These are phyloP conservation scores for Xanthorhoe designata DNA, from an alignment of 2,888 invertebrate genomes.

Conservation along the genomic window DNA sequence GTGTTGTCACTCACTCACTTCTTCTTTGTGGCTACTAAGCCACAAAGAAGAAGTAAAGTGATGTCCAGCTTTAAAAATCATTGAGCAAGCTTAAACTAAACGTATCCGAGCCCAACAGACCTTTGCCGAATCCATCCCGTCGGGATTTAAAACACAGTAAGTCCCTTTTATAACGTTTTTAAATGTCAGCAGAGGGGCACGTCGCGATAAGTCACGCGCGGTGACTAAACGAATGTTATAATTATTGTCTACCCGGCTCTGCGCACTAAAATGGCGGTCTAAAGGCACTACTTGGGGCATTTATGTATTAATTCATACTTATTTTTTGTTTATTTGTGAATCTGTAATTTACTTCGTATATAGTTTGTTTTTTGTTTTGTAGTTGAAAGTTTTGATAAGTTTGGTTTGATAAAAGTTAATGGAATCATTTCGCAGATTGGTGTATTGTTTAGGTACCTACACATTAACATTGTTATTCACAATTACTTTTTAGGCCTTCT, in stretches of 20 bases:
- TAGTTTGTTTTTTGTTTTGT: not conserved
- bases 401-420: not conserved
- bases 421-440: no score
- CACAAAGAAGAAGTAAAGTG: no score
- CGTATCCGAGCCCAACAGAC: no score
- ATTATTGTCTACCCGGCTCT: conserved; percentile 21
- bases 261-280: conserved; percentile 13
- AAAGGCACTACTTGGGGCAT: conserved; percentile 12
- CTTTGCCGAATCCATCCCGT: no score
- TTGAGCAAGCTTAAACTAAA: no score
- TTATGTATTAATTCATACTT: conserved; percentile 17
- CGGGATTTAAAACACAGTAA: not conserved
- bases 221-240: conserved; percentile 29
- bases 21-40: no score
- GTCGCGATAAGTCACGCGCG: conserved; percentile 35
- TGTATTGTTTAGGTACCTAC: no score
- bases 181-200: conserved; percentile 30
- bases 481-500: no score
- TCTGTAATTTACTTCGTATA: not conserved
- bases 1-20: no score
- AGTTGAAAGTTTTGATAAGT: no score
- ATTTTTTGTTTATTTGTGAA: not conserved
- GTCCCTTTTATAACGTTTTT: conserved; percentile 29
- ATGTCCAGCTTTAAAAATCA: no score
- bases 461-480: no score